Evolutionary conservation across 2,888 invertebrate genomes (phyloP).

Genomic region (Euphydryas editha): DNA sequence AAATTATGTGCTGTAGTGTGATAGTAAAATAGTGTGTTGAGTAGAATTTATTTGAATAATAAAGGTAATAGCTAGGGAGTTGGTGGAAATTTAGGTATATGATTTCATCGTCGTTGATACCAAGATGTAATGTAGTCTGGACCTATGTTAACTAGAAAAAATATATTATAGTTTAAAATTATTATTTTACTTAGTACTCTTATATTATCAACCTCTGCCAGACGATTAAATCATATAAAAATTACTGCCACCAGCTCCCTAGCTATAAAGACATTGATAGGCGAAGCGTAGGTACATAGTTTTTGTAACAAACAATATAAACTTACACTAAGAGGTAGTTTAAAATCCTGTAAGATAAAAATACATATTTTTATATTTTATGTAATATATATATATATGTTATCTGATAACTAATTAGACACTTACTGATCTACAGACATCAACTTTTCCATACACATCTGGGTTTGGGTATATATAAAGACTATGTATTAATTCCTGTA

Average conservation of each 20-base stretch:
- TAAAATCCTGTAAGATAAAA: slow-evolving; percentile 59
- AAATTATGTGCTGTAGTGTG: too few species aligned
- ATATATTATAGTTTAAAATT: too few species aligned
- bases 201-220: too few species aligned
- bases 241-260: too few species aligned
- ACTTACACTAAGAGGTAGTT: slow-evolving; percentile 64
- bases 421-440: slow-evolving; percentile 58
- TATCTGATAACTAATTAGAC: slow-evolving; percentile 4
- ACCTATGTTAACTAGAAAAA: too few species aligned
- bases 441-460: slow-evolving; percentile 31
- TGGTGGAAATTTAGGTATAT: too few species aligned
- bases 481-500: slow-evolving; percentile 62
- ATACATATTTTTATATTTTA: slow-evolving; percentile 15
- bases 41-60: not conserved
- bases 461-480: slow-evolving; percentile 53
- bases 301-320: slow-evolving; percentile 41
- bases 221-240: too few species aligned
- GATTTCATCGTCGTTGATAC: too few species aligned
- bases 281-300: slow-evolving; percentile 30
- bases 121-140: too few species aligned
- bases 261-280: too few species aligned
- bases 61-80: too few species aligned
- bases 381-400: not conserved
- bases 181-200: too few species aligned
- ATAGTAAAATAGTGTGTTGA: not conserved